Conservation (phyloP, 2,888 invertebrate genomes). For the Deladenus siricidicola region DNA sequence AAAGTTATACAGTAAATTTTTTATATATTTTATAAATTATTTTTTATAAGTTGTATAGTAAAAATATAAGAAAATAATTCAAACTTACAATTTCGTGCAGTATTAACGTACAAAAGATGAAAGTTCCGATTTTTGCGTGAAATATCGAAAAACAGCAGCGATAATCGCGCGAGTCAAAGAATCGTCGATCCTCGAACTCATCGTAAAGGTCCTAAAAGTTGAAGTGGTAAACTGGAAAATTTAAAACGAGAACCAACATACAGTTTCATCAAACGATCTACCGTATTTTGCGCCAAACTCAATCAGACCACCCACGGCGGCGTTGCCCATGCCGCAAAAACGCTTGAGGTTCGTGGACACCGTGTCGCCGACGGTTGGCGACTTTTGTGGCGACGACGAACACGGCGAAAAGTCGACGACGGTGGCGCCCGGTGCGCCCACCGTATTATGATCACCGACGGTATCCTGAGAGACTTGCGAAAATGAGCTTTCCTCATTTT, state of each 20-base stretch:
- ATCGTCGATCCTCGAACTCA: constrained; percentile 13
- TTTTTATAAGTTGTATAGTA: no score
- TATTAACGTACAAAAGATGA: constrained; percentile 25
- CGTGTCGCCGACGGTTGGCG: neutral
- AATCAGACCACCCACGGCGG: neutral
- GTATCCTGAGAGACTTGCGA: no score
- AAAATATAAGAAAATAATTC: no score
- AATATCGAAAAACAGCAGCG: constrained; percentile 22
- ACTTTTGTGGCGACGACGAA: neutral
- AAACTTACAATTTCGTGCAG: constrained; percentile 24
- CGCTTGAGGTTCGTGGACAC: neutral
- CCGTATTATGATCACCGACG: no score
- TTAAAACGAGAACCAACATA: neutral
- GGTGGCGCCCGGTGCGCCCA: no score
- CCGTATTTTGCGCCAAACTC: neutral
- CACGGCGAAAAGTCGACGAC: no score
- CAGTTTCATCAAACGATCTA: neutral
- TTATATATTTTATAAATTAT: no score
- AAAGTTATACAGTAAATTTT: no score
- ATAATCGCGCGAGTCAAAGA: constrained; percentile 26
- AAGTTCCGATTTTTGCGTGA: constrained; percentile 28
- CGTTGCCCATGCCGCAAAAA: neutral
- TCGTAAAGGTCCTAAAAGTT: neutral
- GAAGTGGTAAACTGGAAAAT: neutral
- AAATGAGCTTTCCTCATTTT: no score